phyloP scores from a whole-genome alignment of 2,113 vertebrate species.

The Gnathonemus longibarbis region DNA sequence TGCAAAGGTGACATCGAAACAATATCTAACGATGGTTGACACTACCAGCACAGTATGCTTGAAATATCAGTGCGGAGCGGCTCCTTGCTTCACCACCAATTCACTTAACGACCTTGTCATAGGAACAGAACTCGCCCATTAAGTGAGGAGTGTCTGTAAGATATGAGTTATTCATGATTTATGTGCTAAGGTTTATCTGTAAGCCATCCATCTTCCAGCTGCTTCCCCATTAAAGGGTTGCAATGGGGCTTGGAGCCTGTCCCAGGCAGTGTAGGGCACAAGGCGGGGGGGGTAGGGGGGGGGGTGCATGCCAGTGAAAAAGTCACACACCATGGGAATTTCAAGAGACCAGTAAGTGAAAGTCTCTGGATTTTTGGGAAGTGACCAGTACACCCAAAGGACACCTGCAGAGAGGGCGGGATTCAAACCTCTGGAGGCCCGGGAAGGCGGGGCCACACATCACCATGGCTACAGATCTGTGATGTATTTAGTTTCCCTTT shows the following conservation, averaged over 20 bases:
- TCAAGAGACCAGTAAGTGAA: neutral
- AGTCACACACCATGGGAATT: neutral
- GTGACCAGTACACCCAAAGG: neutral
- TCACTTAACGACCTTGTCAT: neutral
- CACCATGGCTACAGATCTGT: neutral
- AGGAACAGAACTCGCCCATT: neutral
- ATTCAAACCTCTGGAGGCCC: neutral
- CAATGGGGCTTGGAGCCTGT: neutral
- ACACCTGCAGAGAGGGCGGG: neutral
- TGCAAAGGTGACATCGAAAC: neutral
- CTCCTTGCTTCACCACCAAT: neutral
- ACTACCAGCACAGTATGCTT: neutral
- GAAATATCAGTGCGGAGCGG: neutral
- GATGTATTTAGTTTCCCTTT: neutral
- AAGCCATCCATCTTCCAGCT: neutral
- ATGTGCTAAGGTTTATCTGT: neutral
- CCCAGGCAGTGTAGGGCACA: neutral
- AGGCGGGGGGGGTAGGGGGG: neutral
- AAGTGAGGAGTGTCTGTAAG: neutral
- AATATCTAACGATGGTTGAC: neutral
- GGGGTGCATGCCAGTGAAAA: neutral
- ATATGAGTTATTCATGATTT: neutral
- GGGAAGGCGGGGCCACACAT: neutral
- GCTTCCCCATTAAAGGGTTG: neutral
- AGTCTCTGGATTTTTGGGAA: neutral